Percentiles rank a stretch among this genome's conserved stretches.
phyloP scores from a whole-genome alignment of 2,113 vertebrate genomes.

The Bambusicola thoracicus region DNA sequence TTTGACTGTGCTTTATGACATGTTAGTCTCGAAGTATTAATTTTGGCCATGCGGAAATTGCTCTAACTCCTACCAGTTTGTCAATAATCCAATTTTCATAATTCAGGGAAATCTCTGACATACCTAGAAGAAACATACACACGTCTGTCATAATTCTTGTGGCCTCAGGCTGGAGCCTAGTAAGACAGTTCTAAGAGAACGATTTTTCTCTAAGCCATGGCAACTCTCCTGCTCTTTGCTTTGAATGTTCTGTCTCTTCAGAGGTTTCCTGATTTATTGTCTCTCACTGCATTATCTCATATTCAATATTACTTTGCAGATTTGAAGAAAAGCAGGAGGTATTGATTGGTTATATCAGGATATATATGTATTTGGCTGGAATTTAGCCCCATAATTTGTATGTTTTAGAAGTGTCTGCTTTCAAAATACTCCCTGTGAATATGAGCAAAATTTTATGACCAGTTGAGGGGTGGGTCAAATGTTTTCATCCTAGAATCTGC shows the following conservation, averaged over 20 bases:
- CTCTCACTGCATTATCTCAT: neutral
- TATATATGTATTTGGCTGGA: neutral
- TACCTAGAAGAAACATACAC: neutral
- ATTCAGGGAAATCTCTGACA: neutral
- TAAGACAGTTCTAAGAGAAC: neutral
- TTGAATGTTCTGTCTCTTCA: neutral
- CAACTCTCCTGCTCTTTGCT: neutral
- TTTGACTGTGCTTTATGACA: neutral
- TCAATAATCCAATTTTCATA: neutral
- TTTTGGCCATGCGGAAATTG: neutral
- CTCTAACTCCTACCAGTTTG: neutral
- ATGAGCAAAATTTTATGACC: neutral
- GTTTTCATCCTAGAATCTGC: neutral
- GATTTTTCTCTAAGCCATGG: neutral
- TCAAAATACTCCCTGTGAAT: neutral
- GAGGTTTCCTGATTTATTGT: neutral
- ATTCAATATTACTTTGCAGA: neutral
- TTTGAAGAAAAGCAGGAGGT: neutral
- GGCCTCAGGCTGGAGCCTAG: neutral
- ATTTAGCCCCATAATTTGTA: neutral
- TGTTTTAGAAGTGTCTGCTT: neutral
- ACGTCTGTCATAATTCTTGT: neutral
- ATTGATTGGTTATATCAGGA: neutral
- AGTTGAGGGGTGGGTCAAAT: neutral
- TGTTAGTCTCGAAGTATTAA: neutral